These are phyloP conservation scores for Holothuria glaberrima DNA, from an alignment of 35 echinoderm and acorn worm genomes.

Conservation along the genomic window DNA sequence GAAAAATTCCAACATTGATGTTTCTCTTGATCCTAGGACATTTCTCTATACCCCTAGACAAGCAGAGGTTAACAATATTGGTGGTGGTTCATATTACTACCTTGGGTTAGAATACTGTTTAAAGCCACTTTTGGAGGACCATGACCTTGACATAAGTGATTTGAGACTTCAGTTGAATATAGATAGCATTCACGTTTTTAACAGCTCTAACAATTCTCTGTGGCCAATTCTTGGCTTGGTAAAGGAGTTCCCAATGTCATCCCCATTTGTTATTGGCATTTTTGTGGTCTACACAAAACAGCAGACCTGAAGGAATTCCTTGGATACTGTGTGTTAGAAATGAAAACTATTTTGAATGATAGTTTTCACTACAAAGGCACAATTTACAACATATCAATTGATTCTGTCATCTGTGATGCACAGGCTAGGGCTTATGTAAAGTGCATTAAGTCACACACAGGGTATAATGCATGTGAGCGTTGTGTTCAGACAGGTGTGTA, in stretches of 20 bases:
- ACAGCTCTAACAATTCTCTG: slow-evolving; percentile 42
- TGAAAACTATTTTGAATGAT: neutral
- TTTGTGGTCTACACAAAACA: slow-evolving; percentile 49
- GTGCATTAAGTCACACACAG: slow-evolving; percentile 7
- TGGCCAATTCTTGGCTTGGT: slow-evolving; percentile 65
- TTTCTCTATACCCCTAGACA: slow-evolving; percentile 9
- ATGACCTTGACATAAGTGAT: neutral
- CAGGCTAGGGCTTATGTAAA: slow-evolving; percentile 48
- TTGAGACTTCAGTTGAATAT: slow-evolving; percentile 51
- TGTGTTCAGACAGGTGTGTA: slow-evolving; percentile 19
- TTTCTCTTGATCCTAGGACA: neutral
- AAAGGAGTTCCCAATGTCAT: slow-evolving; percentile 22
- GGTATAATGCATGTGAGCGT: slow-evolving; percentile 35
- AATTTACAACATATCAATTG: neutral
- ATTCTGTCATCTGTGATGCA: slow-evolving; percentile 39
- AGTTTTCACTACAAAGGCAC: neutral
- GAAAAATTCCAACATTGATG: slow-evolving; percentile 20
- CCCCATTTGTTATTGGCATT: slow-evolving; percentile 46
- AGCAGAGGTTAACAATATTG: neutral
- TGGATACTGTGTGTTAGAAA: slow-evolving; percentile 42
- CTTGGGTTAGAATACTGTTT: slow-evolving; percentile 50
- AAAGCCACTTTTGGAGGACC: neutral
- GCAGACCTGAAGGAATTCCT: slow-evolving; percentile 36
- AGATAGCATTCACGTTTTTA: slow-evolving; percentile 64
- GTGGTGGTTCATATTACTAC: slow-evolving; percentile 34